These are phyloP conservation scores for Rotaria socialis DNA, from an alignment of 2,888 invertebrate species.

Conservation along the genomic window DNA sequence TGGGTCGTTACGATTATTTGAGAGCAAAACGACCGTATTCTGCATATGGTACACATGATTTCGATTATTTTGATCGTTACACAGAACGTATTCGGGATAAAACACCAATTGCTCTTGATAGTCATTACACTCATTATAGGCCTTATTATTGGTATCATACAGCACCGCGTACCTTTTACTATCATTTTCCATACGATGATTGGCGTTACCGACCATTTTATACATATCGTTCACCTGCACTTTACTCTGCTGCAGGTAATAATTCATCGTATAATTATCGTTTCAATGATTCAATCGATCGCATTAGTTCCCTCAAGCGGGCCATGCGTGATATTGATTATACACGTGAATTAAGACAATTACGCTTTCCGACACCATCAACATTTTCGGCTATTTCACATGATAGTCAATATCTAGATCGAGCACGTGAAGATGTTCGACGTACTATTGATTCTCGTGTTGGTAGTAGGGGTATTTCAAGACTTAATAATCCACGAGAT, in stretches of 20 bases:
- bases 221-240: neutral
- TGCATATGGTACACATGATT: constrained; percentile 32
- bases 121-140: constrained; percentile 21
- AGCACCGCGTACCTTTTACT: constrained; percentile 26
- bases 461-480: neutral
- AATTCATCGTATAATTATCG: neutral
- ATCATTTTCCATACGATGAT: constrained; percentile 31
- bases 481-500: constrained; percentile 15
- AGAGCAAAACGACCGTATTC: constrained; percentile 22
- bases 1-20: constrained; percentile 27
- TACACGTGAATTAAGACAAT: constrained; percentile 16
- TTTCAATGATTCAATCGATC: constrained; percentile 21
- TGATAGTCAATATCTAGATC: neutral
- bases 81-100: constrained; percentile 27
- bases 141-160: constrained; percentile 39
- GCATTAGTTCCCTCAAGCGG: neutral
- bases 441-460: neutral
- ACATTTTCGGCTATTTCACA: neutral
- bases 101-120: constrained; percentile 32
- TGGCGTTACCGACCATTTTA: constrained; percentile 30
- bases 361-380: neutral
- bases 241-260: neutral
- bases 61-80: constrained; percentile 37
- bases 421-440: constrained; percentile 30
- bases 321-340: constrained; percentile 29